phyloP scores from a whole-genome alignment of 2,797 vertebrate species.

The Enteromius unitaeniatus region DNA sequence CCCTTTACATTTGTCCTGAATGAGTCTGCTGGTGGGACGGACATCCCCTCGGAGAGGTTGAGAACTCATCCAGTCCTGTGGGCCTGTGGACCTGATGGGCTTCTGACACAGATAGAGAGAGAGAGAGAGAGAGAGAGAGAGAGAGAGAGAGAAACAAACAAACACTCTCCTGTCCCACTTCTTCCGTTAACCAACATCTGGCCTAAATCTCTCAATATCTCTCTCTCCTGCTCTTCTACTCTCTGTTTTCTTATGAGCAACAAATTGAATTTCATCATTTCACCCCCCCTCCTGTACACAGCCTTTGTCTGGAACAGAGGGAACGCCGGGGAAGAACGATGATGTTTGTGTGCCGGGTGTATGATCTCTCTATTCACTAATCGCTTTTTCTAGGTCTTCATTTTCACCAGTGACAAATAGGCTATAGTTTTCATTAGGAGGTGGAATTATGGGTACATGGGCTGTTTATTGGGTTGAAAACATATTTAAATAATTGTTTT shows the following conservation, averaged over 20 bases:
- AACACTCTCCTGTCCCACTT: constrained; percentile 35
- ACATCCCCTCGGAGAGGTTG: not conserved
- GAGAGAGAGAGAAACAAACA: not conserved
- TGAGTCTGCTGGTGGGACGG: not conserved
- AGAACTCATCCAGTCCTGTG: not conserved
- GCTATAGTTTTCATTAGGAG: not conserved
- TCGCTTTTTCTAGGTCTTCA: constrained; percentile 42
- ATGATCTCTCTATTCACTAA: constrained; percentile 21
- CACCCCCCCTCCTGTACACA: not conserved
- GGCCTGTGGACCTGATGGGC: not conserved
- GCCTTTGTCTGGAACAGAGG: constrained; percentile 41
- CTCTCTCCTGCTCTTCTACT: not conserved
- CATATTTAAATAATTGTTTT: constrained; percentile 10
- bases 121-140: not conserved
- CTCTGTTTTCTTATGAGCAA: constrained; percentile 32
- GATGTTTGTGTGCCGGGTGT: constrained; percentile 4
- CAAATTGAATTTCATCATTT: constrained; percentile 33
- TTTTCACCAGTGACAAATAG: constrained; percentile 26
- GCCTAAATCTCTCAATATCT: constrained; percentile 33
- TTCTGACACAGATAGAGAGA: constrained; percentile 20
- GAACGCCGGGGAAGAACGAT: constrained; percentile 11
- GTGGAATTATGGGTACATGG: not conserved
- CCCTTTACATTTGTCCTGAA: not conserved
- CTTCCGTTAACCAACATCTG: constrained; percentile 34
- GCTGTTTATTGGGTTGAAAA: not conserved